A percentile compares a stretch with the other conserved stretches of the same genome.
These are phyloP conservation scores for Xanthorhoe designata DNA, from an alignment of 2,888 invertebrate genomes.

Conservation along the genomic window DNA sequence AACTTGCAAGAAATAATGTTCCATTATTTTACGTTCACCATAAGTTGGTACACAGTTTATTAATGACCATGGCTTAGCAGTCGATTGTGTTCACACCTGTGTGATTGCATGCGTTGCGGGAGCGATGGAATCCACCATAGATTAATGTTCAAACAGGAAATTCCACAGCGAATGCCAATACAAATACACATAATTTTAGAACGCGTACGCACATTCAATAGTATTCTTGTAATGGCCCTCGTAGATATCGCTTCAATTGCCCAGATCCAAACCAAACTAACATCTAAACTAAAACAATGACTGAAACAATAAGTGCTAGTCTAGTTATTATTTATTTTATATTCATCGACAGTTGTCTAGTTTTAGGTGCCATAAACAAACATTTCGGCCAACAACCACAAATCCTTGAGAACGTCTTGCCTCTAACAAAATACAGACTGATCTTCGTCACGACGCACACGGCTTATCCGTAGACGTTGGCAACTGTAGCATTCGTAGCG, in stretches of 20 bases:
- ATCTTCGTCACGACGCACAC: slow-evolving; percentile 47
- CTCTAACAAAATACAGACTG: slow-evolving; percentile 18
- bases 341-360: not conserved
- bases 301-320: too few relatives aligned
- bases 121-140: slow-evolving; percentile 32
- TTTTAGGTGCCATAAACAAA: slow-evolving; percentile 7
- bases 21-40: not conserved
- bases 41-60: not conserved
- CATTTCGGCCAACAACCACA: slow-evolving; percentile 13
- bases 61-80: not conserved
- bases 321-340: too few relatives aligned
- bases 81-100: slow-evolving; percentile 52
- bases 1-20: not conserved
- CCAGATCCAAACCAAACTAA: too few relatives aligned
- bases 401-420: slow-evolving; percentile 49
- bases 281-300: too few relatives aligned
- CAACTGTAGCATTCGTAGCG: slow-evolving; percentile 75
- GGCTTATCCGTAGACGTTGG: slow-evolving; percentile 59
- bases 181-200: slow-evolving; percentile 5
- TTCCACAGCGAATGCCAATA: slow-evolving; percentile 17
- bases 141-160: slow-evolving; percentile 19
- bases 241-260: not conserved
- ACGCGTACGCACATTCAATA: not conserved
- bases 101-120: slow-evolving; percentile 43
- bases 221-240: not conserved